Base-by-base conservation (phyloP, 2,888 invertebrate species). In the Unio delphinus region DNA sequence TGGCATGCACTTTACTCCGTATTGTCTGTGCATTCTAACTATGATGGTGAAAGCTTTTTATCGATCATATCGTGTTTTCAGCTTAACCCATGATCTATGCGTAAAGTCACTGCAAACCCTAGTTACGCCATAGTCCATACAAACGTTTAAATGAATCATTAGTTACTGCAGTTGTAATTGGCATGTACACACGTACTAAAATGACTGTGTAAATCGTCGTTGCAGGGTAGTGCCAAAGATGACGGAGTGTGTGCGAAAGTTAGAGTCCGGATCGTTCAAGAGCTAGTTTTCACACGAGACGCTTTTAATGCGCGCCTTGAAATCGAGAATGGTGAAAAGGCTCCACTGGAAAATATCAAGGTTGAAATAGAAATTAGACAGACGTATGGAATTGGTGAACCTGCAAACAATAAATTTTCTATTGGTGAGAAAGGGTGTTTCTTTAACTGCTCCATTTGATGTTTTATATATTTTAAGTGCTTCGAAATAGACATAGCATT, bases 301-400 rank as follows among this genome's bases (percentile, higher is more conserved):
- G 81, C 77, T 11, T 81, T 81, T 65, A 73, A 74, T 55, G 80
- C 81, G 28, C 70, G 70, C 15, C 67, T 81, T 15, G 81, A 81
- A 61, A 75, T 81, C 17, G 81, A 81, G 55, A 81, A 81, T 63
- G 78, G 78, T 7, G 80, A 81, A 66, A 69, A 68, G 23, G 69
- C 70, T 17, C 66, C 67, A 17, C 58, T 81, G 26, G 64, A 72
- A 45, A 68, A 73, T 34, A 79, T 81, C 4, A 62, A 70, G 18
- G 80, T 80, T 54, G 61, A 71, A 60, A 69, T 77, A 20, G n/a
- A 68, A 62, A 77, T 80, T 17, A 65, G 63, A 34, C 61, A 65
- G 23, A 69, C 75, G 3, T 65, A 67, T 61, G 74, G 78, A 45
- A 57, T 63, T 28, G 72, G 68, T 15, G 69, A 67, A 56, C 45